These are phyloP conservation scores for Vulpes lagopus DNA, from an alignment of 2,113 vertebrate genomes.

Conservation along the genomic window DNA sequence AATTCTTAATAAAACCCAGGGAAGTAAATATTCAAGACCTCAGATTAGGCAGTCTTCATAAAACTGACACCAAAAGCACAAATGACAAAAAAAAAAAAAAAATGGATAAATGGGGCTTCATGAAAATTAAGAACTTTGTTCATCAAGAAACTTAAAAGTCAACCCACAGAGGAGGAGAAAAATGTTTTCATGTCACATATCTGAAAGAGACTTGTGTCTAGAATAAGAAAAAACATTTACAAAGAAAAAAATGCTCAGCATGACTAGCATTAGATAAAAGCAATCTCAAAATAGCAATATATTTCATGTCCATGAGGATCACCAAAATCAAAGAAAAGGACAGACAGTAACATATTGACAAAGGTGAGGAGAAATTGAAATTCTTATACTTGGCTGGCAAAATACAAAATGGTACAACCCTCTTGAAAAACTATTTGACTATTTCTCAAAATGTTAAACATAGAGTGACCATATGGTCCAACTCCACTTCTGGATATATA, in stretches of 20 bases:
- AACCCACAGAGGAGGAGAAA: neutral
- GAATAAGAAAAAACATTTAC: neutral
- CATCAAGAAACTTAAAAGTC: neutral
- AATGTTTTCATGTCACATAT: neutral
- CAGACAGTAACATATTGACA: neutral
- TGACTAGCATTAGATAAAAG: neutral
- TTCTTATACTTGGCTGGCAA: neutral
- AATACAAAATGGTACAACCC: neutral
- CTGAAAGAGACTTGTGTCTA: neutral
- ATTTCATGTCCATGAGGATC: neutral
- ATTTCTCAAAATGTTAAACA: slow-evolving; percentile 3
- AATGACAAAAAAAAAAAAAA: neutral
- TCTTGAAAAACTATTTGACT: neutral
- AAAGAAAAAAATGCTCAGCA: neutral
- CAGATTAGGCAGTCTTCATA: neutral
- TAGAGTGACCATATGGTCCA: neutral
- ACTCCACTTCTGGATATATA: neutral
- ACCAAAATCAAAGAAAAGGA: neutral
- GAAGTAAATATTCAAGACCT: neutral
- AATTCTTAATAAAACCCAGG: neutral
- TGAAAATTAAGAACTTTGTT: neutral
- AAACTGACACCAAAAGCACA: neutral
- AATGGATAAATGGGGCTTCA: neutral
- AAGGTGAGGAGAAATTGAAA: neutral
- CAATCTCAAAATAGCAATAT: neutral